phyloP scores from a whole-genome alignment of 2,888 invertebrate genomes.

The Plebejus melissa region DNA sequence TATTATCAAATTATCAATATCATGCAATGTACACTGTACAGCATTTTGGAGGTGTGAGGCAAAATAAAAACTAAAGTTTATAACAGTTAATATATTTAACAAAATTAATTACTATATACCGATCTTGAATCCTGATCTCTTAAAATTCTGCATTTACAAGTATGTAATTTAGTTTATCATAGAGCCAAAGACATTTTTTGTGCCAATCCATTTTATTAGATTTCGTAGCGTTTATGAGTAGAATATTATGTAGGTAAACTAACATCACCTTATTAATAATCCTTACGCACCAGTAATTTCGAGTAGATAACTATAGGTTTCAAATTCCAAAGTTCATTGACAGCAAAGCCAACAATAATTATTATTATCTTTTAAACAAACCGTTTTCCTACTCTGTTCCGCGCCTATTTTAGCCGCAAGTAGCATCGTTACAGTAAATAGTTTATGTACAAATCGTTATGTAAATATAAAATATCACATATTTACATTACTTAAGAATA shows the following conservation, averaged over 20 bases:
- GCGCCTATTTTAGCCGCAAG: not conserved
- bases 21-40: no score
- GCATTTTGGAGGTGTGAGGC: no score
- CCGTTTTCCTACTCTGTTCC: not conserved
- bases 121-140: not conserved
- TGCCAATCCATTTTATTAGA: no score
- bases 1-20: no score
- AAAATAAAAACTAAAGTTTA: no score
- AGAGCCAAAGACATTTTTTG: no score
- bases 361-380: not conserved
- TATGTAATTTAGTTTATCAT: not conserved
- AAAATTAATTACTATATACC: no score
- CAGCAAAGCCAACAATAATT: not conserved
- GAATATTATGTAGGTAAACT: no score
- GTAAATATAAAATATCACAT: constrained; percentile 2
- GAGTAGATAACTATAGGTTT: not conserved
- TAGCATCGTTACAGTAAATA: not conserved
- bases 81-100: no score
- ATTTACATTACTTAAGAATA: not conserved
- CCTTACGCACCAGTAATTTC: not conserved
- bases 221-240: no score
- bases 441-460: not conserved
- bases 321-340: not conserved
- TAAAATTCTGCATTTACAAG: not conserved
- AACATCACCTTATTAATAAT: no score